Conservation (phyloP, 1,140 invertebrate genomes). For the Idris sp. region DNA sequence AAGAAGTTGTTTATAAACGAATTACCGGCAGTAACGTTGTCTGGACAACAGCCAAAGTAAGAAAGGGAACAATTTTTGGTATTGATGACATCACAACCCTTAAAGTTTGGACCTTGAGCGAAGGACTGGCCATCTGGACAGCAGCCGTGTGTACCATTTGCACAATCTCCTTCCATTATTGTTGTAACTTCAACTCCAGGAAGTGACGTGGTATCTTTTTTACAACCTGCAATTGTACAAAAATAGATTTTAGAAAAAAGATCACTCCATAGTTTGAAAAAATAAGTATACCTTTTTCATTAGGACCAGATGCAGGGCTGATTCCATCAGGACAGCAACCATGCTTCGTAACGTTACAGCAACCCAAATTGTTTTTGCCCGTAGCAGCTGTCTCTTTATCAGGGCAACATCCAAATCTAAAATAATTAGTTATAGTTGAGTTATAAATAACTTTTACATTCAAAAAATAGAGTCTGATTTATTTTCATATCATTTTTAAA, state of each 20-base stretch:
- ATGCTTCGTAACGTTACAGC: constrained; percentile 81
- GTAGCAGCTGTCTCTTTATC: constrained; percentile 81
- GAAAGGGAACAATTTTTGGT: constrained; percentile 80
- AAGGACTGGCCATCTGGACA: constrained; percentile 81
- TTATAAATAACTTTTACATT: too few relatives aligned
- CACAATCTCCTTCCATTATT: constrained; percentile 70
- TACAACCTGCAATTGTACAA: constrained; percentile 63
- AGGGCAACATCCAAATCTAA: constrained; percentile 83
- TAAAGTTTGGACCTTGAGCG: constrained; percentile 75
- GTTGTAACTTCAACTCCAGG: constrained; percentile 59
- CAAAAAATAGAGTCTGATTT: too few relatives aligned
- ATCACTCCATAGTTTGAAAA: constrained; percentile 6
- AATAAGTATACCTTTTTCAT: constrained; percentile 79
- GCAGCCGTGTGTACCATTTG: constrained; percentile 79
- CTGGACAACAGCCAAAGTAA: constrained; percentile 87
- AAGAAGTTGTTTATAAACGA: too few relatives aligned
- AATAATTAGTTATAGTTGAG: too few relatives aligned
- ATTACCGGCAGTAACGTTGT: constrained; percentile 82
- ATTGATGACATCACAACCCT: constrained; percentile 78
- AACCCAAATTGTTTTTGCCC: constrained; percentile 82
- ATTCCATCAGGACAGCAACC: constrained; percentile 89
- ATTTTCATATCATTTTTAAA: too few relatives aligned
- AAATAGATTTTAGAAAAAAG: not conserved
- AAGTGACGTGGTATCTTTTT: constrained; percentile 57
- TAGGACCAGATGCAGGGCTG: constrained; percentile 83